Conservation (phyloP, 64 coral and sea anemone genomes). For the Montipora efflorescens region DNA sequence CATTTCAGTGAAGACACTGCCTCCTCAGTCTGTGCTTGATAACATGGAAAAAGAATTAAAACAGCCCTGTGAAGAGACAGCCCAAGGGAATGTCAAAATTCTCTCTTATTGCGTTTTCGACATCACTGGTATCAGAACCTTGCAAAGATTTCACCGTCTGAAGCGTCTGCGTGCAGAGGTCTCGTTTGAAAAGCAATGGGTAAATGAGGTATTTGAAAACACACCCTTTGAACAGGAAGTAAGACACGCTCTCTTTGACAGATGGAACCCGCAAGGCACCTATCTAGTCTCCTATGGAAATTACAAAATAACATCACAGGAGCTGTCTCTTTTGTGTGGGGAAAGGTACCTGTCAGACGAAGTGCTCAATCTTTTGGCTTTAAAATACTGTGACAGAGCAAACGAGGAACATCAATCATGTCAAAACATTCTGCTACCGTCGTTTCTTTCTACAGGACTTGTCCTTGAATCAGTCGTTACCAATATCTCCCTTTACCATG, state of each 20-base stretch:
- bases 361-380: background rate
- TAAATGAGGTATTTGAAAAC: background rate
- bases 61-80: background rate
- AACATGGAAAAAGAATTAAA: background rate
- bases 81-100: background rate
- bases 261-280: background rate
- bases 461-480: background rate
- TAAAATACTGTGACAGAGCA: background rate
- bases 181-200: slow-evolving; percentile 13
- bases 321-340: slow-evolving; percentile 4
- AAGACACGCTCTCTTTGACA: background rate
- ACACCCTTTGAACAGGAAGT: background rate
- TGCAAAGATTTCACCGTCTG: slow-evolving; percentile 28
- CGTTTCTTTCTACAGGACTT: background rate
- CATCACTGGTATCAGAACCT: background rate
- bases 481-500: background rate
- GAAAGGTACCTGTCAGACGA: slow-evolving; percentile 40
- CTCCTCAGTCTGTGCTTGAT: too few relatives aligned
- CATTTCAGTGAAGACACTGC: background rate
- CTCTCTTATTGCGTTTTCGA: background rate
- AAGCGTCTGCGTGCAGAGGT: slow-evolving; percentile 11
- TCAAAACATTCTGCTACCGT: background rate
- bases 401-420: slow-evolving; percentile 6
- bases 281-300: background rate
- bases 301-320: slow-evolving; percentile 17